Conservation (phyloP, 2,797 vertebrate genomes). For the Chelon labrosus region DNA sequence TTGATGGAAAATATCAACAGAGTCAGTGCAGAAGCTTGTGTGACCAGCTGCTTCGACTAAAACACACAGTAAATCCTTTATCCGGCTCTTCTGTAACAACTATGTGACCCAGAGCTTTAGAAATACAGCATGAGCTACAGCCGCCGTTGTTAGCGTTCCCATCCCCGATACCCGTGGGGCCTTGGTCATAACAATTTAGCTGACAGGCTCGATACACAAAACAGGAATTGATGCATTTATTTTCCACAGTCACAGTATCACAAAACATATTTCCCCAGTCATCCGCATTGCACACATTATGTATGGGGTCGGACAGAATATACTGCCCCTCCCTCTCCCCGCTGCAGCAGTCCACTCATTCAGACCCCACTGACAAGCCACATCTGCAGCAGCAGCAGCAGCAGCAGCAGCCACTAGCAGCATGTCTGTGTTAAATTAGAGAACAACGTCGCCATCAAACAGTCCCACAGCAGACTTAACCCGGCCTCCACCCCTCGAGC, state of each 20-base stretch:
- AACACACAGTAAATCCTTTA: constrained; percentile 19
- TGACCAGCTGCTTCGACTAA: constrained; percentile 18
- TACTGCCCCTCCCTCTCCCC: constrained; percentile 31
- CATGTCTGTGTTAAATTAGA: constrained; percentile 75
- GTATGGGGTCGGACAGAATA: constrained; percentile 49
- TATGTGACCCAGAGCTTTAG: constrained; percentile 42
- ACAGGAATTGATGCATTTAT: constrained; percentile 69
- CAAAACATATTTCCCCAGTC: constrained; percentile 65
- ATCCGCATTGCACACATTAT: constrained; percentile 57
- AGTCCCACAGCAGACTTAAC: constrained; percentile 60
- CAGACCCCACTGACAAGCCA: constrained; percentile 48
- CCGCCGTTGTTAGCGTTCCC: constrained; percentile 30
- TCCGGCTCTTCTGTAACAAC: constrained; percentile 21
- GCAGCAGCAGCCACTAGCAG: constrained; percentile 46
- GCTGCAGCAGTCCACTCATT: constrained; percentile 44
- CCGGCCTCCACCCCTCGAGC: constrained; percentile 47
- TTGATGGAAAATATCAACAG: neutral
- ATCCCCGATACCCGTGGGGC: constrained; percentile 34
- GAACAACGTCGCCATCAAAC: constrained; percentile 62
- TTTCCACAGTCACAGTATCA: constrained; percentile 60
- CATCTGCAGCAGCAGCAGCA: constrained; percentile 57
- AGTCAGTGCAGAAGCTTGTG: neutral
- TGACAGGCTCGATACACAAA: constrained; percentile 64
- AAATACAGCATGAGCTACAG: constrained; percentile 49
- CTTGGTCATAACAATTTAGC: constrained; percentile 59